Evolutionary conservation across 2,888 invertebrate species (phyloP), one percentile per base, ranked within the genome.

Genomic region (Drosophila neoperkinsi): DNA sequence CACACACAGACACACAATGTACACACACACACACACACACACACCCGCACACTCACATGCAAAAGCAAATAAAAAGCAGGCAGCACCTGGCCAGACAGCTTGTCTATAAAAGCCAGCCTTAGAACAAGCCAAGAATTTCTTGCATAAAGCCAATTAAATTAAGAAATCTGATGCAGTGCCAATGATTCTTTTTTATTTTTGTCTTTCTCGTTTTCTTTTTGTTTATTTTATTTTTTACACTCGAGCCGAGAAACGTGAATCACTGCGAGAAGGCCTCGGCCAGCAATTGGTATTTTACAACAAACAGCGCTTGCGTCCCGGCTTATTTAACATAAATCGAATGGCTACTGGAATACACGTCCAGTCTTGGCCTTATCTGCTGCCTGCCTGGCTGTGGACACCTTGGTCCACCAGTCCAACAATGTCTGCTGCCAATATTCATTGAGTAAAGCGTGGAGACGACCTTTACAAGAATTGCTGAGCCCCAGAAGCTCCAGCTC

Each of bases 281-380:
- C 61, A 68, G 85, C 88, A 88, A 88, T 88, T 88, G 91, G 88
- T 88, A 90, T 90, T 90, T 90, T 87, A 90, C 90, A 88, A 87
- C 81, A 87, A 87, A 76, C 84, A 69, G 74, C 66, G 81, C 89
- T 77, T 71, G 86, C 89, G 72, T 84, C 80, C 75, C 76, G 77
- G 84, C 87, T 87, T 91, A 91, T 90, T 91, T 91, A 91, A 90
- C 91, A 91, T 91, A 90, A 91, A 91, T 91, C 86, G 89, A 79
- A 74, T 76, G 81, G 91, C 91, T 91, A 91, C 91, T 91, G 91
- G 77, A 91, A 91, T 91, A 91, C 91, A 89, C 89, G 68, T 68
- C 41, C 69, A 71, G 59, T 36, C 38, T 34, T 43, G 33, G 11
- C 56, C 78, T 78, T 78, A 78, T 81, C 78, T 81, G 10, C 34